A percentile compares a stretch with the other conserved stretches of the same genome.
phyloP scores from a whole-genome alignment of 2,888 invertebrate species.

The Megaustenia siamemsis region DNA sequence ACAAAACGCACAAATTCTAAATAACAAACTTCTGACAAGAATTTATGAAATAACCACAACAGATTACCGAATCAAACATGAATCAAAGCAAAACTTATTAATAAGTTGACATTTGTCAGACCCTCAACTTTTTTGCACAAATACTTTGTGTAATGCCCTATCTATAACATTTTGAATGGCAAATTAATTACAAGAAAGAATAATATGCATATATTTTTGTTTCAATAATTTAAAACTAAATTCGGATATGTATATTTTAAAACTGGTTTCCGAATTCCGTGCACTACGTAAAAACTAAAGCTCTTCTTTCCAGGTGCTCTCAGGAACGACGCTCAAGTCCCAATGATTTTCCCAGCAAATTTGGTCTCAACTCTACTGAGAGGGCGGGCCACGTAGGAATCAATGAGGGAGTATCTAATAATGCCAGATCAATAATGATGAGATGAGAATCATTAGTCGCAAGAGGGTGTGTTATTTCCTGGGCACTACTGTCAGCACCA shows the following conservation, averaged over 20 bases:
- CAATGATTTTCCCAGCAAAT: slow-evolving; percentile 19
- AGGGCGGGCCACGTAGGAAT: not conserved
- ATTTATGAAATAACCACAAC: too few species aligned
- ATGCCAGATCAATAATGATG: slow-evolving; percentile 41
- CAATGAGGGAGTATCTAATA: slow-evolving; percentile 29
- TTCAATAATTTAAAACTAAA: not conserved
- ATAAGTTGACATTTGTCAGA: too few species aligned
- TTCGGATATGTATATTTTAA: not conserved
- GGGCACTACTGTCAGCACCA: not conserved
- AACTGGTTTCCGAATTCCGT: not conserved
- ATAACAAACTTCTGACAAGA: too few species aligned
- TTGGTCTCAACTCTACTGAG: not conserved
- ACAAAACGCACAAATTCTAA: too few species aligned
- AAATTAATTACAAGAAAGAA: too few species aligned
- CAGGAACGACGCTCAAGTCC: not conserved
- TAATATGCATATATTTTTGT: too few species aligned
- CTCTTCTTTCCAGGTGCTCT: not conserved
- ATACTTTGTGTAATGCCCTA: too few species aligned
- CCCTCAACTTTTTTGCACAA: too few species aligned
- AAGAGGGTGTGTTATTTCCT: slow-evolving; percentile 1
- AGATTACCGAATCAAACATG: too few species aligned
- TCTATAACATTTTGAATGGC: too few species aligned
- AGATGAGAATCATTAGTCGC: slow-evolving; percentile 32
- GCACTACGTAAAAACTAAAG: not conserved
- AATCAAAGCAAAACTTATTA: too few species aligned